Evolutionary conservation across 2,888 invertebrate species (phyloP).

Genomic region (Minunthozetes semirufus): DNA sequence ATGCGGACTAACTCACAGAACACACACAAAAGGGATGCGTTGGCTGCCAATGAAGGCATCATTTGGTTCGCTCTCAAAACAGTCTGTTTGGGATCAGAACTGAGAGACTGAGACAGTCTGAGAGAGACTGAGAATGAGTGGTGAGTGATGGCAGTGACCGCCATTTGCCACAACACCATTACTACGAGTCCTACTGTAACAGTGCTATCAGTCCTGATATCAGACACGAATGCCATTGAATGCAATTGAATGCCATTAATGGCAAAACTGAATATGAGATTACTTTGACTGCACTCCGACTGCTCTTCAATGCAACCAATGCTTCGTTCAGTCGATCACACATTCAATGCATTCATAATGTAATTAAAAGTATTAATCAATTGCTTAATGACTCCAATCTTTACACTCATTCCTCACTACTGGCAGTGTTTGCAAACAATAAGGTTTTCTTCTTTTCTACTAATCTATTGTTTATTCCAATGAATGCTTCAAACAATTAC

Average conservation of each 20-base stretch:
- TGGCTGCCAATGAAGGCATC: background rate
- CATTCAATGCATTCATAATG: background rate
- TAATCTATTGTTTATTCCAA: too few relatives aligned
- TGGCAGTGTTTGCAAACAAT: background rate
- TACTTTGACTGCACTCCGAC: background rate
- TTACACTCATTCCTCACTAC: background rate
- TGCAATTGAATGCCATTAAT: background rate
- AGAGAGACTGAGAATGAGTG: background rate
- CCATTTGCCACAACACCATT: conserved; percentile 22
- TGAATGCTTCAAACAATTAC: background rate
- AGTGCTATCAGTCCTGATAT: too few relatives aligned
- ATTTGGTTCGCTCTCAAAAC: background rate
- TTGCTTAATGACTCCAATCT: background rate
- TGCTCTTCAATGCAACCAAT: background rate
- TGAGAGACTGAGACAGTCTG: background rate
- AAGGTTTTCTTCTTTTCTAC: too few relatives aligned
- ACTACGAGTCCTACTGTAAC: background rate
- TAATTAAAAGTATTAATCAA: background rate
- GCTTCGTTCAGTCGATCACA: background rate
- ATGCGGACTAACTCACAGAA: background rate
- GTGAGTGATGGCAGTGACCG: conserved; percentile 9
- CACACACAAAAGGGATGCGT: background rate
- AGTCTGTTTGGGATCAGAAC: background rate
- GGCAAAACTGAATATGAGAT: conserved; percentile 12
- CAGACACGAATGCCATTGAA: too few relatives aligned